Base-by-base conservation (phyloP, 2,888 invertebrate species). In the Pemphredon lugubris region DNA sequence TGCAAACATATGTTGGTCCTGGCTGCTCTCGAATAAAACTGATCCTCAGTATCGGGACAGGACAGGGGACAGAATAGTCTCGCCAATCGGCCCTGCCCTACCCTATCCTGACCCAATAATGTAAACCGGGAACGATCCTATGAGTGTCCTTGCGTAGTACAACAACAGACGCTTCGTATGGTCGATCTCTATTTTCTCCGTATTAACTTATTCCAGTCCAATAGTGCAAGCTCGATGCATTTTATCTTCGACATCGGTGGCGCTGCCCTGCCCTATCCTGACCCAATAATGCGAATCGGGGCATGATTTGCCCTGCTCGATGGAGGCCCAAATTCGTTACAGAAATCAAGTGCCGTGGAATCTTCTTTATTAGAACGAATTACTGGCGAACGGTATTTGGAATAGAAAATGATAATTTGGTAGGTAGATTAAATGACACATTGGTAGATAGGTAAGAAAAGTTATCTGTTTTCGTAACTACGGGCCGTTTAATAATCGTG, bases 51-150 rank as follows among this genome's bases (percentile, higher is more conserved):
- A 69, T 71, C 63, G 71, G 70, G 71, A 71, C 71, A 69, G 71
- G 71, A 71, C 71, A 71, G 71, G 71, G 70, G 70, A 71, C 71
- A 71, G 51, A 70, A 69, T 69, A 5, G 32, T 51, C 21, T 30
- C 51, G 70, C 70, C 70, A 40, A 37, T 47, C 40, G 71, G 71
- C 71, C 55, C 71, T 71, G 71, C 71, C 71, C 70, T 71, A 63
- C 71, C 63, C 63, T 69, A 71, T 71, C 71, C 71, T 71, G 71
- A 57, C 71, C 71, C 71, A 71, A 71, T 69, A 70, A 71, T 71
- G 71, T 39, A 55, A 71, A 63, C 71, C 70, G 63, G 70, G n/a
- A 34, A 34, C 26, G 26, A 34, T 7, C n/a, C 34, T 34, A 2
- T 34, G 2, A 2, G 26, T 3, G 3, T 26, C 7, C 26, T 26